Percentiles rank a stretch among this genome's conserved stretches.
Evolutionary conservation across 2,888 invertebrate species (phyloP).

Genomic region (Sinodicranocentrus sp.): DNA sequence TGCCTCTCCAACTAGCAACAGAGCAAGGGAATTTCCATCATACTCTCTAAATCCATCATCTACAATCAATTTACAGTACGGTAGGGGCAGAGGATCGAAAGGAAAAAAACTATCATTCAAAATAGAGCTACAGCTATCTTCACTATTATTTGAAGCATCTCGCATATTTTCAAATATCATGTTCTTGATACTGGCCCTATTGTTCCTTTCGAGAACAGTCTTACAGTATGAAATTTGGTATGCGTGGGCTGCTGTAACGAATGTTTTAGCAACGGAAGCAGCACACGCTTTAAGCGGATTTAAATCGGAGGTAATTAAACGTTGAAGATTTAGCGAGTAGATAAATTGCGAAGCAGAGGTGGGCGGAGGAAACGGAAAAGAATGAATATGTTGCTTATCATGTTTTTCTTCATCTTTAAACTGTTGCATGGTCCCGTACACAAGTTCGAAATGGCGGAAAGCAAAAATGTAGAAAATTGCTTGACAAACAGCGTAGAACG

Average conservation of each 20-base stretch:
- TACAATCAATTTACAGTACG: constrained; percentile 44
- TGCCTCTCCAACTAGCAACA: constrained; percentile 31
- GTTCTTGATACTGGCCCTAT: constrained; percentile 70
- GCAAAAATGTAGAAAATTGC: constrained; percentile 94
- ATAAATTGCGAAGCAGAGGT: constrained; percentile 33
- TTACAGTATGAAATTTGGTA: constrained; percentile 96
- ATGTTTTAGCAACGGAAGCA: constrained; percentile 87
- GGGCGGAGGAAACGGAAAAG: constrained; percentile 32
- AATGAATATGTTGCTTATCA: constrained; percentile 32
- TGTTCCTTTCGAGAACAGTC: constrained; percentile 91
- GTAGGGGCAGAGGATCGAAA: constrained; percentile 85
- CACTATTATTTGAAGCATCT: constrained; percentile 43
- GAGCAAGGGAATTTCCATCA: constrained; percentile 42
- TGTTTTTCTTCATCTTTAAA: constrained; percentile 37
- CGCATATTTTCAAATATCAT: constrained; percentile 59
- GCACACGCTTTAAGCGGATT: constrained; percentile 93
- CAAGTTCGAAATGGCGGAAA: constrained; percentile 84
- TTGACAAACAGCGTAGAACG: constrained; percentile 96
- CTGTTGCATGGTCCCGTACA: constrained; percentile 31
- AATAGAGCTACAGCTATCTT: constrained; percentile 76
- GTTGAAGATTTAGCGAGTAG: constrained; percentile 85
- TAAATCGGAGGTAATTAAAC: constrained; percentile 90
- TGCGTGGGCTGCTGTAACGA: constrained; percentile 88
- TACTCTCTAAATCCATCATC: constrained; percentile 34
- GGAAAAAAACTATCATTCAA: constrained; percentile 87